phyloP scores from a whole-genome alignment of 2,113 vertebrate genomes.

The Athene cunicularia region DNA sequence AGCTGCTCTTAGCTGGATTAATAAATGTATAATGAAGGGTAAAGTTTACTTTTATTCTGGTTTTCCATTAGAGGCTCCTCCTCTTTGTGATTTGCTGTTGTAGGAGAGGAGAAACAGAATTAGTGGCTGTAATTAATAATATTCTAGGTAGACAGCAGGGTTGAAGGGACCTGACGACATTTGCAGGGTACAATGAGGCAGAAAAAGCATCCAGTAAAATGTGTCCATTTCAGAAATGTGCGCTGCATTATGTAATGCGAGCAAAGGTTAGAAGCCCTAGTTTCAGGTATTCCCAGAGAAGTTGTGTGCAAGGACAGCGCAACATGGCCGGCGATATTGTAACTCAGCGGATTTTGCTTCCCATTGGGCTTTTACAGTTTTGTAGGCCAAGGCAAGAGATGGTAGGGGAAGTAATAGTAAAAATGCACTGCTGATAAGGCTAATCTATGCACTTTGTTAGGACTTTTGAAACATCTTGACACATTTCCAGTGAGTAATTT shows the following conservation, averaged over 20 bases:
- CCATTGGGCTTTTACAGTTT: rapidly evolving
- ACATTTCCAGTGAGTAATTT: neutral
- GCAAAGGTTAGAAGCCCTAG: neutral
- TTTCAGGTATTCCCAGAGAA: neutral
- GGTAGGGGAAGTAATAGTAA: neutral
- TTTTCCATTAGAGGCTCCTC: neutral
- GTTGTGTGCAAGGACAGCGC: rapidly evolving
- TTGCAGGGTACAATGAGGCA: neutral
- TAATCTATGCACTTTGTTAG: neutral
- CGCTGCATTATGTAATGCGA: rapidly evolving
- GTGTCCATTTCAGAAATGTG: neutral
- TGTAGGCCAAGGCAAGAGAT: neutral
- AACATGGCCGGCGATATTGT: rapidly evolving
- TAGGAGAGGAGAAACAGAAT: neutral
- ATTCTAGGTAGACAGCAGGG: neutral
- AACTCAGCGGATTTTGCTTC: neutral
- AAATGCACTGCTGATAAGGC: neutral
- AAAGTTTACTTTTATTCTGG: neutral
- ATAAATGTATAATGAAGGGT: neutral
- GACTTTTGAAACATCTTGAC: neutral
- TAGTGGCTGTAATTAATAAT: neutral
- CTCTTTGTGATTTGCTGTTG: neutral
- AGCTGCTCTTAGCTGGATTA: neutral
- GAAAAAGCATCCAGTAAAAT: neutral
- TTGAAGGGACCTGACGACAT: neutral